Percentiles rank a stretch among this genome's conserved stretches.
Evolutionary conservation across 2,113 vertebrate genomes (phyloP).

Genomic region (Paramormyrops kingsleyae): DNA sequence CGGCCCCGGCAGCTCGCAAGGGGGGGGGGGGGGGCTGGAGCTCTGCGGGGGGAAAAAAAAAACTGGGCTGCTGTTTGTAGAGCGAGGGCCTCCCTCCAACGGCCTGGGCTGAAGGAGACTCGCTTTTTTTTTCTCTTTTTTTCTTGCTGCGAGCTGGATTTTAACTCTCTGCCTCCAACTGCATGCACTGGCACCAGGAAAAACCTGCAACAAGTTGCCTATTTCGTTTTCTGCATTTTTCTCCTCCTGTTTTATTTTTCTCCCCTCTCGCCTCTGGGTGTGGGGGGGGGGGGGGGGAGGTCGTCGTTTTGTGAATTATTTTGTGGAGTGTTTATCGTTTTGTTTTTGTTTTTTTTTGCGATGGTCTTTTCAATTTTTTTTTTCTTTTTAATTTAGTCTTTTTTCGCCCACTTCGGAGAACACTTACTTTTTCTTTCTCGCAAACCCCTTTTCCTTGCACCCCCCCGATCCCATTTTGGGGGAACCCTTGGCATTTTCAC

Average conservation of each 20-base stretch:
- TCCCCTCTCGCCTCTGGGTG: background rate
- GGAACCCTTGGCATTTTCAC: background rate
- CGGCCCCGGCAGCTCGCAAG: conserved; percentile 64
- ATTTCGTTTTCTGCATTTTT: background rate
- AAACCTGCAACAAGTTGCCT: conserved; percentile 53
- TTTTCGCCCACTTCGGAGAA: background rate
- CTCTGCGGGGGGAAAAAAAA: conserved; percentile 24
- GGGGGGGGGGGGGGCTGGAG: conserved; percentile 44
- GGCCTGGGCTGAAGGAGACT: conserved; percentile 69
- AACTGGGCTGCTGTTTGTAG: conserved; percentile 67
- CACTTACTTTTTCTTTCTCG: background rate
- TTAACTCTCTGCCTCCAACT: conserved; percentile 64
- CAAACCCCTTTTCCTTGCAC: background rate
- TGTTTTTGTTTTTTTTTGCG: background rate
- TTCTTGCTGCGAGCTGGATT: conserved; percentile 66
- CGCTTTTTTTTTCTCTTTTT: conserved; percentile 52
- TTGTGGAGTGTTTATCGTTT: background rate
- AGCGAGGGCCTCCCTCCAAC: conserved; percentile 76
- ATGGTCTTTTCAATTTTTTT: background rate
- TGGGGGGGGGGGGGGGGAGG: background rate
- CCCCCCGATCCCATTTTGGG: background rate
- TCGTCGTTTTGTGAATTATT: conserved; percentile 2
- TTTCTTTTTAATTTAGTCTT: background rate
- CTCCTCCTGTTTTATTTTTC: background rate
- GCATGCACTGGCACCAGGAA: conserved; percentile 41